Percentiles rank a stretch among this genome's conserved stretches.
Evolutionary conservation across 1,140 invertebrate genomes (phyloP).

Genomic region (Wiebesia pumilae): DNA sequence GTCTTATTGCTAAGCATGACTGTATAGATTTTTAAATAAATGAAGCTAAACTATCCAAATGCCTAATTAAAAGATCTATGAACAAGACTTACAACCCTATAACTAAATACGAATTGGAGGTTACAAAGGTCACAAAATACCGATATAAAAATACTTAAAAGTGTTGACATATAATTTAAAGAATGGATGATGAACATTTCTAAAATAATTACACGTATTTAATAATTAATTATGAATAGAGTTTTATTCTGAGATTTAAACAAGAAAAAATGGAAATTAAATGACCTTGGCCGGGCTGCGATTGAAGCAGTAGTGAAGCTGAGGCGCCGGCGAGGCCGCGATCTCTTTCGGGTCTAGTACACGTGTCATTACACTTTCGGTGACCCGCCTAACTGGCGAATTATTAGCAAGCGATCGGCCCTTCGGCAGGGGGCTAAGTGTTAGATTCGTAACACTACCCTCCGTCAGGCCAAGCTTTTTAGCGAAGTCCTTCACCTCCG

Average conservation of each 20-base stretch:
- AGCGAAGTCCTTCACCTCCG: constrained; percentile 87
- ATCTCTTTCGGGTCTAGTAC: constrained; percentile 76
- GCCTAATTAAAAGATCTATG: no score
- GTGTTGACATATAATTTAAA: background rate
- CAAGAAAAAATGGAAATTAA: background rate
- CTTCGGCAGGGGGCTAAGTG: constrained; percentile 86
- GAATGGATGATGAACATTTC: constrained; percentile 13
- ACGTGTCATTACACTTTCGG: constrained; percentile 82
- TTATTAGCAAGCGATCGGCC: constrained; percentile 73
- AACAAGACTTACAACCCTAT: no score
- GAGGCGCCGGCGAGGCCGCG: constrained; percentile 77
- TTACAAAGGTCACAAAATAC: no score
- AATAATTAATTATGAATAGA: background rate
- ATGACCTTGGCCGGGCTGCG: constrained; percentile 91
- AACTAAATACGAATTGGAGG: no score
- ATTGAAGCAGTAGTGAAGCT: constrained; percentile 90
- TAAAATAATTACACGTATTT: background rate
- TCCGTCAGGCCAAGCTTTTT: constrained; percentile 78
- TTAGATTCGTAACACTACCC: constrained; percentile 73
- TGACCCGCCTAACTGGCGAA: constrained; percentile 83
- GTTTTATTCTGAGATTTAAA: background rate
- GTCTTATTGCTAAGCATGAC: no score
- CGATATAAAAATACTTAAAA: no score
- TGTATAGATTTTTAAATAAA: no score
- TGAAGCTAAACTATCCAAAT: no score